These are phyloP conservation scores for Aurelia coerulea DNA, from an alignment of 30 jellyfish, hydroid and myxozoan genomes.

Conservation along the genomic window DNA sequence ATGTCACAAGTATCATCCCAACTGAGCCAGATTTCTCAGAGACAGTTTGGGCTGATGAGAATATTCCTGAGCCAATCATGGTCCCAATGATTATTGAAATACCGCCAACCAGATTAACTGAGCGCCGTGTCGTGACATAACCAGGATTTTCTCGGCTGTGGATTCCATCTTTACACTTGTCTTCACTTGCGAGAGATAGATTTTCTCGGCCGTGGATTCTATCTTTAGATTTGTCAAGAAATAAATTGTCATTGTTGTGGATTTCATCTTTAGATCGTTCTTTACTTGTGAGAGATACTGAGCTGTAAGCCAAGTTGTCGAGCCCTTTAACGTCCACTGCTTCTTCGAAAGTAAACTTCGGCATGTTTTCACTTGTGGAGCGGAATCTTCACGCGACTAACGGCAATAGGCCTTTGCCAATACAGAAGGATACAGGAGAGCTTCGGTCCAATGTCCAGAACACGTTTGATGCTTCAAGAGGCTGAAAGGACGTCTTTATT, in stretches of 20 bases:
- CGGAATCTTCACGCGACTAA: too few species aligned
- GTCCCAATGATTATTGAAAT: constrained; percentile 77
- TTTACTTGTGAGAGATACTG: background rate
- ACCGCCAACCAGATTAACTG: constrained; percentile 72
- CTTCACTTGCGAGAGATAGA: too few species aligned
- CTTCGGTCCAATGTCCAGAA: too few species aligned
- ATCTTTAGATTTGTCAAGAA: too few species aligned
- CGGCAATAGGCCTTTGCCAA: too few species aligned
- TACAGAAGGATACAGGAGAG: too few species aligned
- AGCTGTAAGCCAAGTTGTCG: background rate
- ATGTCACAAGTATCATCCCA: constrained; percentile 63
- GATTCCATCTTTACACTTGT: too few species aligned
- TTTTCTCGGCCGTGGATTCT: too few species aligned
- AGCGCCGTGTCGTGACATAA: constrained; percentile 1
- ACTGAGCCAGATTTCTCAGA: constrained; percentile 53
- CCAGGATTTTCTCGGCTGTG: background rate
- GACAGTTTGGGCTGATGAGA: constrained; percentile 75
- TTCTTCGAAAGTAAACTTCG: background rate
- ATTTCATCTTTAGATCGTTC: too few species aligned
- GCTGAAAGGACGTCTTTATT: too few species aligned
- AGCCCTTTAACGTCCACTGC: background rate
- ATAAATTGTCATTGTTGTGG: too few species aligned
- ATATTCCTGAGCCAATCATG: constrained; percentile 88
- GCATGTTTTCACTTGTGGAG: background rate
- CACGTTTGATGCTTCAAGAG: too few species aligned